A percentile compares a stretch with the other conserved stretches of the same genome.
Evolutionary conservation across 2,113 vertebrate species (phyloP).

Genomic region (Ophiodon elongatus): DNA sequence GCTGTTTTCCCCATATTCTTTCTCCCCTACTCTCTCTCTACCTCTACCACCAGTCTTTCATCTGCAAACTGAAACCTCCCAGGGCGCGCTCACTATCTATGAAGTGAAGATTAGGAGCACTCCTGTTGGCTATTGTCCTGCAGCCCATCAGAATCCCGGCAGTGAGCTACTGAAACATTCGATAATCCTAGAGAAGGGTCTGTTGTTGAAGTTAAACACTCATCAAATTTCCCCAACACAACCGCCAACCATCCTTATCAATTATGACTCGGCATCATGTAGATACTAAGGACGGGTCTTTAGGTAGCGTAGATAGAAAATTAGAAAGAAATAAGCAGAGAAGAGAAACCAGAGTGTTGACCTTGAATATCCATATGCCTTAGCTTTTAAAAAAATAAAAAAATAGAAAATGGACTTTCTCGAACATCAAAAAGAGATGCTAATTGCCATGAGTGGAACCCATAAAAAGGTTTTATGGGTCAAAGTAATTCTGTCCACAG

Average conservation of each 20-base stretch:
- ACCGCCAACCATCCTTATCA: neutral
- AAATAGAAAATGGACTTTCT: constrained; percentile 23
- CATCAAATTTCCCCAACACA: constrained; percentile 9
- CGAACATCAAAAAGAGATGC: constrained; percentile 45
- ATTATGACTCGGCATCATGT: constrained; percentile 9
- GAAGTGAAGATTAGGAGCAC: constrained; percentile 59
- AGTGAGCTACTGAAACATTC: constrained; percentile 46
- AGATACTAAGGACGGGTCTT: constrained; percentile 54
- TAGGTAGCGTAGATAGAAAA: constrained; percentile 27
- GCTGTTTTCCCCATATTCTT: neutral
- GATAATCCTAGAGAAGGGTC: constrained; percentile 51
- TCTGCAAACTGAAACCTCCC: constrained; percentile 45
- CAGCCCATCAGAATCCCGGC: constrained; percentile 26
- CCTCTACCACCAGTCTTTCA: constrained; percentile 36
- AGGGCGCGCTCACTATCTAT: constrained; percentile 28
- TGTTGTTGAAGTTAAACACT: constrained; percentile 57
- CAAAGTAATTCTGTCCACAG: constrained; percentile 50
- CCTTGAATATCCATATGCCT: constrained; percentile 3
- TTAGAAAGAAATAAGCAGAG: constrained; percentile 5
- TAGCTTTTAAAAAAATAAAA: neutral
- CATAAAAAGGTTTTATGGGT: constrained; percentile 59
- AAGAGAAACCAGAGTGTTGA: constrained; percentile 17
- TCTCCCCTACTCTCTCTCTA: constrained; percentile 15
- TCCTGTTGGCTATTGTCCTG: constrained; percentile 53
- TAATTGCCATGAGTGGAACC: constrained; percentile 52